A percentile compares a stretch with the other conserved stretches of the same genome.
phyloP scores from a whole-genome alignment of 2,797 vertebrate species.

The Poecilia velifera region DNA sequence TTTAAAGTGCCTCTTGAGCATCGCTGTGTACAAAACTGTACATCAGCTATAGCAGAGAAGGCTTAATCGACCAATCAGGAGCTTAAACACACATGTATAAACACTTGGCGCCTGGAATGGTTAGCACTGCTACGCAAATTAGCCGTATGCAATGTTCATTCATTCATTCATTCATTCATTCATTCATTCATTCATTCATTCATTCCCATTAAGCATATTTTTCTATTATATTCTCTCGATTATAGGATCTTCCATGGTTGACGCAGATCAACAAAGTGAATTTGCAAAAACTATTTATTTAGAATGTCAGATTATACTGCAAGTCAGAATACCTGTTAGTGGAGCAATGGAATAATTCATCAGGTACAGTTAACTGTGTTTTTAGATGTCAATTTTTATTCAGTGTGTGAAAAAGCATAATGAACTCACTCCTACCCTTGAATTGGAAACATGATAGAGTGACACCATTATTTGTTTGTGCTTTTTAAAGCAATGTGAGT shows the following conservation, averaged over 20 bases:
- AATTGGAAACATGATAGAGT: background rate
- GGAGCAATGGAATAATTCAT: background rate
- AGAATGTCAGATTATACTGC: background rate
- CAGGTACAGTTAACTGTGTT: background rate
- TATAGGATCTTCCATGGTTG: background rate
- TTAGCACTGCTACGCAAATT: background rate
- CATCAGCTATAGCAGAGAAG: slow-evolving; percentile 45
- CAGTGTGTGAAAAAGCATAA: background rate
- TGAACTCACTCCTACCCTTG: background rate
- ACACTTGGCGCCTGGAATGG: slow-evolving; percentile 22
- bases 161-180: background rate
- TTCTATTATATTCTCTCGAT: background rate
- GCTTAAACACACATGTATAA: slow-evolving; percentile 26
- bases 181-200: background rate
- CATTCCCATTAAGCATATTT: background rate
- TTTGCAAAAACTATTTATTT: background rate
- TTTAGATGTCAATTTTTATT: background rate
- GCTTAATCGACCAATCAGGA: slow-evolving; percentile 52
- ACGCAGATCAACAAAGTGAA: background rate
- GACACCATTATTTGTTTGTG: background rate
- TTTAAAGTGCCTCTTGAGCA: slow-evolving; percentile 55
- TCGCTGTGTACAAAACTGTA: slow-evolving; percentile 46
- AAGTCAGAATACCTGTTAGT: background rate
- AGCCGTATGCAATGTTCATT: background rate
- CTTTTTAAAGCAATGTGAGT: background rate